phyloP scores from a whole-genome alignment of 2,113 vertebrate genomes.

The Aldabrachelys gigantea region DNA sequence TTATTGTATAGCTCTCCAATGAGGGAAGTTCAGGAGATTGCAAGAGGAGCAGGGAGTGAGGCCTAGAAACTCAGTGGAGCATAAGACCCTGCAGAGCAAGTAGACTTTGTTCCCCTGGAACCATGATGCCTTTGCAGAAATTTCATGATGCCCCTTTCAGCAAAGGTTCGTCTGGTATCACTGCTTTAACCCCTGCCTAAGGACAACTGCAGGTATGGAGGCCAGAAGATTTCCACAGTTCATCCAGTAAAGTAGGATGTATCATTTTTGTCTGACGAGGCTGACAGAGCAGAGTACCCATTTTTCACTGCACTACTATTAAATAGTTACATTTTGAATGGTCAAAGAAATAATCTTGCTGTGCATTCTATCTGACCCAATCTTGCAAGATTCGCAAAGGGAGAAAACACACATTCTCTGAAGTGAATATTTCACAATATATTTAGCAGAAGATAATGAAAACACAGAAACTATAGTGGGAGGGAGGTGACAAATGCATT shows the following conservation, averaged over 20 bases:
- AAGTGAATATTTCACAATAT: background rate
- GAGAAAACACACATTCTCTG: background rate
- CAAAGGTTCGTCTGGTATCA: background rate
- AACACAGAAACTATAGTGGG: background rate
- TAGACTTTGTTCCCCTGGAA: background rate
- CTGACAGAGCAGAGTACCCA: background rate
- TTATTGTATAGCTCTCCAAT: background rate
- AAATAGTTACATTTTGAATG: constrained; percentile 1
- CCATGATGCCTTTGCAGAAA: background rate
- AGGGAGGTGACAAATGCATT: background rate
- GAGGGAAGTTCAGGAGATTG: background rate
- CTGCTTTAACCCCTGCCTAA: rapidly evolving
- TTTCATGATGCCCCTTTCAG: background rate
- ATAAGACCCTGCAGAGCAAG: background rate
- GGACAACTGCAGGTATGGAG: background rate
- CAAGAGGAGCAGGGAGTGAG: background rate
- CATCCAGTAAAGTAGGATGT: background rate
- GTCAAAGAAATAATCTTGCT: background rate
- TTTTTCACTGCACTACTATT: background rate
- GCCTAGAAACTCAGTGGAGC: background rate
- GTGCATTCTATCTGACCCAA: background rate
- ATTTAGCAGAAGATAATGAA: background rate
- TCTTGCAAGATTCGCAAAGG: background rate
- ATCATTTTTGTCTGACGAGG: background rate
- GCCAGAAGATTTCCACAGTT: background rate